phyloP scores from a whole-genome alignment of 2,113 vertebrate genomes.

The Indicator maculatus region DNA sequence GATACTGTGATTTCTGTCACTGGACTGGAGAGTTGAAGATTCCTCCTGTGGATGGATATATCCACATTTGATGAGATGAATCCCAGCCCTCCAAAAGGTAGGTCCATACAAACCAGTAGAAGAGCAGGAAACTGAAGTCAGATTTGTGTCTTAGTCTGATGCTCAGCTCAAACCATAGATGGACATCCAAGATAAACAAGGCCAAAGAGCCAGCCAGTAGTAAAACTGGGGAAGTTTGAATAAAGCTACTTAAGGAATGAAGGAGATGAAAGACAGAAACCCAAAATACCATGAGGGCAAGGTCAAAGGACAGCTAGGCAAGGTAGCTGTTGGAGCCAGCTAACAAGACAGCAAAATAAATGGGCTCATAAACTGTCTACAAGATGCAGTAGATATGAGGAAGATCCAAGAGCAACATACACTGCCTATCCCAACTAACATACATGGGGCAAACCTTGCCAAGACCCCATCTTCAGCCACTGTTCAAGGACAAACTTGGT shows the following conservation, averaged over 20 bases:
- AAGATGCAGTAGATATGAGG: neutral
- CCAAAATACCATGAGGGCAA: neutral
- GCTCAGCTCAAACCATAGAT: neutral
- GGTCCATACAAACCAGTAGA: neutral
- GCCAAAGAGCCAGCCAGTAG: neutral
- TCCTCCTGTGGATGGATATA: neutral
- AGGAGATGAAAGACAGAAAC: neutral
- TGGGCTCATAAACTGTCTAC: neutral
- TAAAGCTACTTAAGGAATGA: neutral
- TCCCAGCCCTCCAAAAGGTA: neutral
- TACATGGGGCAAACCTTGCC: neutral
- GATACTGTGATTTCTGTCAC: neutral
- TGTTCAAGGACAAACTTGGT: neutral
- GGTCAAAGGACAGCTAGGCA: neutral
- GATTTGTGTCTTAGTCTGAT: neutral
- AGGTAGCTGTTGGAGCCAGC: neutral
- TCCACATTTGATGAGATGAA: neutral
- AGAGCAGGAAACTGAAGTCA: neutral
- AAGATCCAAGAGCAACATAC: neutral
- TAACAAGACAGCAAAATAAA: neutral
- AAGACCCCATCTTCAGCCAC: rapidly evolving
- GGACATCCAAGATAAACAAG: neutral
- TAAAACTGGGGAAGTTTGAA: neutral
- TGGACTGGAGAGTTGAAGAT: neutral
- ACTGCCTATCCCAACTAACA: neutral